Conservation (phyloP, 2,113 vertebrate genomes). For the Phalacrocorax aristotelis region DNA sequence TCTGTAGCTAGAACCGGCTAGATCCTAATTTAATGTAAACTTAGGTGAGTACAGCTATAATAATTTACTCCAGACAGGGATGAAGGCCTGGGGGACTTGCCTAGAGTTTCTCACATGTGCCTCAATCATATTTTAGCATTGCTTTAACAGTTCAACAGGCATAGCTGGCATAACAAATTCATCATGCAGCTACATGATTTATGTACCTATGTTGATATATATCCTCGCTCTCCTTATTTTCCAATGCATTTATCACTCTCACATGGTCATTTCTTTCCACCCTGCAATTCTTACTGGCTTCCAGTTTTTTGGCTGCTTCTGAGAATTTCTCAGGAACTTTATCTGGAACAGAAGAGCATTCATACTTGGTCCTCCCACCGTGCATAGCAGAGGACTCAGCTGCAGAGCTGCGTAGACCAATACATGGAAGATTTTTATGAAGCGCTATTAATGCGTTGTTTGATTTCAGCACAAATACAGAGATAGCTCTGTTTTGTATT, state of each 20-base stretch:
- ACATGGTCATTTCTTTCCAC: constrained; percentile 17
- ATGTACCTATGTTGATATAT: not conserved
- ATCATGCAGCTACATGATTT: constrained; percentile 24
- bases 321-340: not conserved
- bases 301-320: not conserved
- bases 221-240: not conserved
- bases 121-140: constrained; percentile 12
- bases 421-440: not conserved
- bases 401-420: not conserved
- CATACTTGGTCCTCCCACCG: not conserved
- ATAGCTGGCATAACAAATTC: constrained; percentile 24
- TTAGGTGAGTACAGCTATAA: not conserved
- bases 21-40: constrained; percentile 6
- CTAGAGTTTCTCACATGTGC: not conserved
- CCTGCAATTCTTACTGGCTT: not conserved
- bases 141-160: constrained; percentile 17
- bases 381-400: not conserved
- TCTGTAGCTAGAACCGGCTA: not conserved
- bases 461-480: not conserved
- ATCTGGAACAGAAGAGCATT: not conserved
- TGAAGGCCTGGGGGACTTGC: not conserved
- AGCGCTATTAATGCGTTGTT: accelerated
- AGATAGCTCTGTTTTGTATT: not conserved
- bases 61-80: not conserved
- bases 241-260: constrained; percentile 14